These are phyloP conservation scores for Eumeta japonica DNA, from an alignment of 1,140 invertebrate genomes.

Conservation along the genomic window DNA sequence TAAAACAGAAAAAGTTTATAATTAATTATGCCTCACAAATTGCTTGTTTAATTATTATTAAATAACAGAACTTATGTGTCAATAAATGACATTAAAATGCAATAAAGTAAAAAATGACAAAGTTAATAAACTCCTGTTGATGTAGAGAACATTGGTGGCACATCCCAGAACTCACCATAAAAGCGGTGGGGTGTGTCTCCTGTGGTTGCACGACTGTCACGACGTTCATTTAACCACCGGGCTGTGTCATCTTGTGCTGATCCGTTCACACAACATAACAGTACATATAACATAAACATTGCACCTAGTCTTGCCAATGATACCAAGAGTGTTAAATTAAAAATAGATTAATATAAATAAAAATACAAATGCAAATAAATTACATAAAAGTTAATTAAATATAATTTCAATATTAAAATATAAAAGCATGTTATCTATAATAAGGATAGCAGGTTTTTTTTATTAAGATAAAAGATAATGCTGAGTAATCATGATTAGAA, in stretches of 20 bases:
- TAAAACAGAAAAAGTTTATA: too few species aligned
- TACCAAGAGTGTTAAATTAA: slow-evolving; percentile 53
- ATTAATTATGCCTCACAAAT: too few species aligned
- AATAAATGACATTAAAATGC: too few species aligned
- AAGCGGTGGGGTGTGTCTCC: slow-evolving; percentile 51
- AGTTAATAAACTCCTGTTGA: slow-evolving; percentile 2
- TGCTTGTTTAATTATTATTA: too few species aligned
- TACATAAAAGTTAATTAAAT: slow-evolving; percentile 4
- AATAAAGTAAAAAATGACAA: too few species aligned
- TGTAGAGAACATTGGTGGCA: too few species aligned
- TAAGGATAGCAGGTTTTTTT: too few species aligned
- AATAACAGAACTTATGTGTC: too few species aligned
- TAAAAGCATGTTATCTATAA: too few species aligned
- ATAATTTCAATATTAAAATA: slow-evolving; percentile 9
- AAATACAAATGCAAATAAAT: slow-evolving; percentile 4
- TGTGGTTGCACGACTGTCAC: slow-evolving; percentile 29
- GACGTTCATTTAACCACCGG: slow-evolving; percentile 45
- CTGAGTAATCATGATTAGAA: too few species aligned
- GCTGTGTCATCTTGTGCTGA: slow-evolving; percentile 54
- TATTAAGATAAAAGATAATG: too few species aligned
- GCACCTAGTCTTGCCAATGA: slow-evolving; percentile 50
- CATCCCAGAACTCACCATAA: slow-evolving; percentile 44
- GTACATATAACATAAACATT: slow-evolving; percentile 58
- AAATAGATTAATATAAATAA: slow-evolving; percentile 39
- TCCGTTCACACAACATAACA: slow-evolving; percentile 54